A percentile compares a stretch with the other conserved stretches of the same genome.
These are phyloP conservation scores for Petrocephalus zakoni DNA, from an alignment of 2,113 vertebrate genomes.

Conservation along the genomic window DNA sequence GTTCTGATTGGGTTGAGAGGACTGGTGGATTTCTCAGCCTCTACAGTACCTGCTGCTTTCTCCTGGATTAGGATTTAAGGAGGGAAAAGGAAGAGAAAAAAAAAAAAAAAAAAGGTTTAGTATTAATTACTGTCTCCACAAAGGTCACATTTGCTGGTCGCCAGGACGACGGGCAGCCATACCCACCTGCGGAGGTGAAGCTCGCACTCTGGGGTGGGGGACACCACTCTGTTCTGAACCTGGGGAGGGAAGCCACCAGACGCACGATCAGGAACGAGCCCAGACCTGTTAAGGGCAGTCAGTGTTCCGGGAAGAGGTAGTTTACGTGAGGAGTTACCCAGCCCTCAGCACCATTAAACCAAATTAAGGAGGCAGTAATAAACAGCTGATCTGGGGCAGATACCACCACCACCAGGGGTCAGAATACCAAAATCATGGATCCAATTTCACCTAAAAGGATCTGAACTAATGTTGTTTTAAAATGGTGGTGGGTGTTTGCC, in stretches of 20 bases:
- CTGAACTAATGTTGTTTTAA: neutral
- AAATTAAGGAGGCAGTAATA: neutral
- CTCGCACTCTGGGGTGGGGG: neutral
- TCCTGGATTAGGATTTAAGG: slow-evolving; percentile 12
- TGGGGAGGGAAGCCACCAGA: slow-evolving; percentile 24
- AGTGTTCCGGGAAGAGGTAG: neutral
- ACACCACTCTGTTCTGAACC: slow-evolving; percentile 24
- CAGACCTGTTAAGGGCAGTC: neutral
- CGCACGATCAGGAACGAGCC: neutral
- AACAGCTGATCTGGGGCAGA: neutral
- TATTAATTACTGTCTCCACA: neutral
- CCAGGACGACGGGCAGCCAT: neutral
- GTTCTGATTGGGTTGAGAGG: neutral
- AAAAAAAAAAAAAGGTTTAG: neutral
- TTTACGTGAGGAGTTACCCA: neutral
- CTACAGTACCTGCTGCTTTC: neutral
- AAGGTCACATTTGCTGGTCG: neutral
- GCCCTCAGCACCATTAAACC: neutral
- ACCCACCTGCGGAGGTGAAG: slow-evolving; percentile 26
- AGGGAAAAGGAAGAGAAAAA: neutral
- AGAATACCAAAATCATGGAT: neutral
- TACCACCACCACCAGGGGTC: neutral
- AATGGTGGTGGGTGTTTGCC: too few relatives aligned
- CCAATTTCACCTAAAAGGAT: neutral
- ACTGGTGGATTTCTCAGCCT: neutral